Base-by-base conservation (phyloP, 35 echinoderm and acorn worm genomes). In the Eucidaris tribuloides region DNA sequence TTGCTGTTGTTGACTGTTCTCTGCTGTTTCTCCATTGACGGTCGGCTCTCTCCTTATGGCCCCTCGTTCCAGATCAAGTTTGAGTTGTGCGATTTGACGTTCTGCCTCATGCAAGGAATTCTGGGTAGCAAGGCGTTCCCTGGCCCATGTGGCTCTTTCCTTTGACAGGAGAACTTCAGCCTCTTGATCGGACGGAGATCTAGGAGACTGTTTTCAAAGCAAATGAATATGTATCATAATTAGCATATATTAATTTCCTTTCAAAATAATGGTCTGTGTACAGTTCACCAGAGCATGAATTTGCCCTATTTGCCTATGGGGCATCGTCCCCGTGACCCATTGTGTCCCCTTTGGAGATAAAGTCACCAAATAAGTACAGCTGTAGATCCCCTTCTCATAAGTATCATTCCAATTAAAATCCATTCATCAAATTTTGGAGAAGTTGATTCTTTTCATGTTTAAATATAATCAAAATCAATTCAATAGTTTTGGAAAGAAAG, bases 1-100 rank as follows among this genome's bases (percentile, higher is more conserved):
- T n/a, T 96, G 93, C 78, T 90, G 87, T n/a, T 96, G 93, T 82
- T 90, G 87, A 20, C 62, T 45, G 25, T 88, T 45, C 35, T 88
- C 93, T 2, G 85, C 42, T 3, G 79, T 62, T 17, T 85, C 86
- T 41, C 87, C 87, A 27, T 81, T 90, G 58, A 42, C 62, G 13
- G 55, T 61, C 41, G 77, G 58, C 59, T 66, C 59, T 86, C 84
- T 77, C 2, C 85, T 36, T 9, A 59, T 34, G 31, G 89, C 71
- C 15, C 86, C 89, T 22, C 84, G 86, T 64, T 89, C 81, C 32
- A 96, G 71, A 62, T 96, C 89, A 20, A 84, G 23, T 42, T 88
- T 91, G 36, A 96, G 89, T 59, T 86, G 83, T 34, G 85, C 78
- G 19, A 96, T 92, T 76, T 96, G 89, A 22, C 59, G 24, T 81